Base-by-base conservation (phyloP, 2,888 invertebrate species). In the Platerodrilus igneus region DNA sequence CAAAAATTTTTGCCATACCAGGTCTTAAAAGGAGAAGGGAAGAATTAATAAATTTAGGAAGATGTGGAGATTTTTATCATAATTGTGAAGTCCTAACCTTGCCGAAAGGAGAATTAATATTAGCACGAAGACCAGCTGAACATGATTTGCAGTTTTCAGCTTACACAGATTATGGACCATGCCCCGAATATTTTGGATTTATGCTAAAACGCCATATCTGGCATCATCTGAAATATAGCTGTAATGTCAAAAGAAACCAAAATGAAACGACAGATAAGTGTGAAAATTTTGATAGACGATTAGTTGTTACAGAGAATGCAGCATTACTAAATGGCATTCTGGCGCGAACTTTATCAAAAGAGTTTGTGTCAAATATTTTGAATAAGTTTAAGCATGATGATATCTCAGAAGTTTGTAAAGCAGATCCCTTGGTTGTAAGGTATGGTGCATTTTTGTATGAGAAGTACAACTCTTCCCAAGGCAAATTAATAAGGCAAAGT, bases 161-260 rank as follows among this genome's bases (percentile, higher is more conserved):
- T 10, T 37, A 29, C 8, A 11, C 7, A 2, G 36, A 37, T 16
- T 37, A 18, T 29, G 36, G 29, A 4, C 36, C 36, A 9, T 37
- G 36, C 22, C 36, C 36, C 7, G 15, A 29, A 2, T 37, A 29
- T 22, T 29, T 37, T 8, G 29, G 36, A 2, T 37, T 37, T 18
- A 29, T 36, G 36, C n/a, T 20, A 3, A 26, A 27, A 9, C 27
- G 28, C 20, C 21, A 28, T 28, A 17, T 28, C 2, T 36, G 36
- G 36, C 27, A 36, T 19, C 36, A 36, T 14, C 2, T 36, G 3
- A 36, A 36, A 28, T 33, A 15, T 28, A 20, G 21, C 14, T 27
- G 21, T 19, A 28, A n/a, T 7, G 9, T 9, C 2, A 35, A 26
- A 19, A 26, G 10, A 7, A 23, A 13, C 9, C 5, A 15, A 17